Percentiles rank a stretch among this genome's conserved stretches.
These are phyloP conservation scores for Argentina silus DNA, from an alignment of 2,797 vertebrate species.

Conservation along the genomic window DNA sequence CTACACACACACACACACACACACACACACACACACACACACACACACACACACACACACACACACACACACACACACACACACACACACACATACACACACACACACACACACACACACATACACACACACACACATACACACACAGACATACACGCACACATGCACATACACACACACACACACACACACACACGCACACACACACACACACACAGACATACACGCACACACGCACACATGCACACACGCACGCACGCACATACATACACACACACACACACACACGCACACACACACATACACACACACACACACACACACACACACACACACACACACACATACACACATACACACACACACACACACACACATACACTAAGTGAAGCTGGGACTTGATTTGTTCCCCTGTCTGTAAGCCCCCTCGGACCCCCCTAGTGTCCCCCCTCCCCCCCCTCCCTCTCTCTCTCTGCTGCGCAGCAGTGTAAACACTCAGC, in stretches of 20 bases:
- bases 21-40: conserved; percentile 5
- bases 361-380: neutral
- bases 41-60: neutral
- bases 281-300: neutral
- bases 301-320: conserved; percentile 1
- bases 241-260: neutral
- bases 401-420: conserved; percentile 56
- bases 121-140: neutral
- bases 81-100: neutral
- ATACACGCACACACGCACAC: neutral
- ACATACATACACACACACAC: neutral
- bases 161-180: neutral
- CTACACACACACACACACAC: conserved; percentile 4
- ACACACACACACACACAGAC: neutral
- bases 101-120: conserved; percentile 5
- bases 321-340: neutral
- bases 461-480: conserved; percentile 1
- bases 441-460: conserved; percentile 35
- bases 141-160: no score
- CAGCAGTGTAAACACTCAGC: conserved; percentile 66
- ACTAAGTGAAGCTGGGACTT: conserved; percentile 29
- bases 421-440: conserved; percentile 47
- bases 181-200: conserved; percentile 1
- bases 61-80: no score
- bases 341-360: no score